Percentiles rank a stretch among this genome's conserved stretches.
Conservation (phyloP, 2,888 invertebrate genomes). For the Lissonota sp. region DNA sequence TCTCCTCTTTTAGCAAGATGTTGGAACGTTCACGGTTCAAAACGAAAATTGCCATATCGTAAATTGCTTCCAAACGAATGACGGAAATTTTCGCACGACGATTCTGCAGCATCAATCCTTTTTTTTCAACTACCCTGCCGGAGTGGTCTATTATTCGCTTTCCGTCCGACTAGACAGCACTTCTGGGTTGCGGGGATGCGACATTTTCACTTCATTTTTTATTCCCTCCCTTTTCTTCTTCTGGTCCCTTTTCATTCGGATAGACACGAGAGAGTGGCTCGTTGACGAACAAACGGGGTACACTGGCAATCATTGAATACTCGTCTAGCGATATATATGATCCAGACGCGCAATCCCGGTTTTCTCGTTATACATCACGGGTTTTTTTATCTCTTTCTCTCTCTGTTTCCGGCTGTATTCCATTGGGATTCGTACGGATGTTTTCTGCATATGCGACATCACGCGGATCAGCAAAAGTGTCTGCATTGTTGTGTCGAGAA, state of each 20-base stretch:
- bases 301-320: conserved; percentile 62
- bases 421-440: conserved; percentile 39
- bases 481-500: background rate
- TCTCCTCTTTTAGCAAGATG: too few species aligned
- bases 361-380: conserved; percentile 53
- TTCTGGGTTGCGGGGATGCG: background rate
- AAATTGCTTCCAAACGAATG: too few species aligned
- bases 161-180: conserved; percentile 9
- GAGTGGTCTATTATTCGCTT: conserved; percentile 19
- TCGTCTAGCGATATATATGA: conserved; percentile 61
- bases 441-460: background rate
- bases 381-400: background rate
- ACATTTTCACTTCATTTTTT: conserved; percentile 18
- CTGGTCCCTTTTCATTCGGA: conserved; percentile 29
- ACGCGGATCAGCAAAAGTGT: conserved; percentile 34
- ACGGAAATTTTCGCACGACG: background rate
- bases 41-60: background rate
- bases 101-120: background rate
- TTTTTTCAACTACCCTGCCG: conserved; percentile 3
- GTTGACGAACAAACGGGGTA: conserved; percentile 47
- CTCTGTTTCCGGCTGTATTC: conserved; percentile 29
- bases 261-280: conserved; percentile 32
- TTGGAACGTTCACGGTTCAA: background rate
- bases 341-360: conserved; percentile 37
- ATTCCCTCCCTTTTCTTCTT: conserved; percentile 1